A percentile compares a stretch with the other conserved stretches of the same genome.
phyloP scores from a whole-genome alignment of 1,140 invertebrate genomes.

The roundworm (Caenorhabditis elegans) region WBcel235 BX284606.5:12464001-12464500 shows the following conservation, averaged over 20 bases:
- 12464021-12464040: slow-evolving; percentile 1
- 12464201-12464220: slow-evolving; percentile 48
- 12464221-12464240: slow-evolving; percentile 43
- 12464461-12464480: too few relatives aligned
- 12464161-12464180: neutral
- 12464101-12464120: slow-evolving; percentile 50
- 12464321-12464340: slow-evolving; percentile 12
- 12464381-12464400: too few relatives aligned
- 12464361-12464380: neutral
- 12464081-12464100: slow-evolving; percentile 42
- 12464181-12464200: slow-evolving; percentile 45
- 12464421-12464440: too few relatives aligned
- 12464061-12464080: slow-evolving; percentile 35
- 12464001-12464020: too few relatives aligned
- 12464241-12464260: slow-evolving; percentile 38
- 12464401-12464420: too few relatives aligned
- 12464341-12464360: neutral
- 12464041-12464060: slow-evolving; percentile 28
- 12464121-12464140: slow-evolving; percentile 46
- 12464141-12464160: neutral
- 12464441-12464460: too few relatives aligned
- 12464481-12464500: too few relatives aligned
- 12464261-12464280: slow-evolving; percentile 48
- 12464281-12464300: slow-evolving; percentile 40
- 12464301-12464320: neutral